Evolutionary conservation across 2,113 vertebrate species (phyloP), one percentile per base, ranked within the genome.

Genomic region (Ondatra zibethicus): DNA sequence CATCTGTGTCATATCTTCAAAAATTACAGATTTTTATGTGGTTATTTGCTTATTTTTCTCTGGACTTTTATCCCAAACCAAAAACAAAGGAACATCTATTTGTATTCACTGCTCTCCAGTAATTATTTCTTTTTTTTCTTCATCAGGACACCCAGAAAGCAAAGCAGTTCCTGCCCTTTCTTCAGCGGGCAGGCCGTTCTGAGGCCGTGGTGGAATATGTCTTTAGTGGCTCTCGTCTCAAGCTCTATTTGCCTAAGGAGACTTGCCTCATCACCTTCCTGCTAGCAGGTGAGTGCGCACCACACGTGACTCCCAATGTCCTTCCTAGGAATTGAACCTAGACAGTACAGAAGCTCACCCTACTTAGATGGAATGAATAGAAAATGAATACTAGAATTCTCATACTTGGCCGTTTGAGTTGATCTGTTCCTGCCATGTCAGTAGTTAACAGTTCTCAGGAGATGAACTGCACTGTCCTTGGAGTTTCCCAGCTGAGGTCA

Each of bases 211-310:
- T 99, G 42, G 99, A 99, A 29, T 99, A 99, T 0, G 99, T 99
- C 94, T 99, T 99, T 98, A 99, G 99, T 1, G 99, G 99, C 50
- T 99, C 99, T 81, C 99, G 99, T 42, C 99, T 99, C 78, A 99
- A 99, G 97, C 99, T 99, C 65, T 99, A 99, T 98, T 99, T 99
- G 99, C 99, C 99, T 93, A 99, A 99, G 99, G 99, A 99, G 93
- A 99, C 99, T 91, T 99, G 99, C 98, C 99, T 99, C 95, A 99
- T 99, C 98, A 99, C 99, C 81, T 99, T 99, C 98, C 98, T 99
- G 77, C 99, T 99, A 0, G 99, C 99, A 8, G 99, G 99, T 99
- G 97, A 98, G 99, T 98, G 39, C 50, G 6, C 47, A 47, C 85
- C 50, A 0, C 17, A 8, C 61, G 29, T 42, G 75, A 58, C 88